Base-by-base conservation (phyloP, 2,888 invertebrate genomes). In the Caenorhabditis panamensis region DNA sequence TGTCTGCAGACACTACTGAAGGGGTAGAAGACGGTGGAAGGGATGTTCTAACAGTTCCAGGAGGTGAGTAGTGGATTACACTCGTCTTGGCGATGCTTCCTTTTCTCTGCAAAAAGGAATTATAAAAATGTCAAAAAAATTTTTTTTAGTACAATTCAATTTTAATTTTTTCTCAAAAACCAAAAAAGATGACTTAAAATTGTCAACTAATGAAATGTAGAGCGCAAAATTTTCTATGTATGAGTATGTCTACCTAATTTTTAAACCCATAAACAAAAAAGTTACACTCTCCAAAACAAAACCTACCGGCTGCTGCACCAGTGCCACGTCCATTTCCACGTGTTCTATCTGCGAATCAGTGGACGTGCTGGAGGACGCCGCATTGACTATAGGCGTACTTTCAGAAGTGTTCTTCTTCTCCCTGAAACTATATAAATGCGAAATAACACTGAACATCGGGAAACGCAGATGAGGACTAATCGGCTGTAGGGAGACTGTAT, bases 41-140 rank as follows among this genome's bases (percentile, higher is more conserved):
- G 0, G 71, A 71, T 4, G 71, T 66, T n/a, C 72, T 47, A 6
- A 78, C 71, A 18, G 64, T 78, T 37, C 79, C 79, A 4, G 73
- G 73, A 8, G 79, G 75, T 9, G 79, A 69, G 28, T 79, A 79
- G 26, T 79, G 79, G 26, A 79, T 59, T 20, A 79, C 79, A 64
- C 79, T 79, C 5, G 79, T 75, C 24, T 62, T 59, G 20, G 79
- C 79, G 31, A 79, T 59, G 36, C 75, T 79, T n/a, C 62, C 61
- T 75, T 79, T 79, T 63, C 75, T 51, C 79, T 79, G 44, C 36
- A 73, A 73, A 24, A 1, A 53, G 28, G 4, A 11, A 24, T 28
- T 47, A 24, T 49, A 16, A 28, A 41, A 9, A 9, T 11, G 41
- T 31, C n/a, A n/a, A n/a, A n/a, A n/a, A n/a, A n/a, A n/a, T n/a